These are phyloP conservation scores for Tachina lurida DNA, from an alignment of 2,888 invertebrate genomes.

Conservation along the genomic window DNA sequence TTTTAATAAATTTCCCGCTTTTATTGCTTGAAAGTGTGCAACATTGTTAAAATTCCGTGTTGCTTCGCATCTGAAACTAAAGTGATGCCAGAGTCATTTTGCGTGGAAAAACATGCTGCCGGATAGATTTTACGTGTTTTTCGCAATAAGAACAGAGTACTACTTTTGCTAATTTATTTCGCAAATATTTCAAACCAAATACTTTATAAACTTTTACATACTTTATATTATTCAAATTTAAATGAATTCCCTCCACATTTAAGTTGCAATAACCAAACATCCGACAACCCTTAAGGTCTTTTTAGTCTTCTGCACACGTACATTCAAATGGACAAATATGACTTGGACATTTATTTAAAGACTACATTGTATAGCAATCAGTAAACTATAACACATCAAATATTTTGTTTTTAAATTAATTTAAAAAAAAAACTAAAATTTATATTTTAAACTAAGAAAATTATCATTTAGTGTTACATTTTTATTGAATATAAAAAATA, in stretches of 20 bases:
- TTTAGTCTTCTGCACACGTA: not conserved
- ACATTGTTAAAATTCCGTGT: too few species aligned
- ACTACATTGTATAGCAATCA: conserved; percentile 4
- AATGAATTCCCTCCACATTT: not conserved
- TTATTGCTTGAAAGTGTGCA: too few species aligned
- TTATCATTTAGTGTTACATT: not conserved
- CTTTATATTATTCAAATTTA: not conserved
- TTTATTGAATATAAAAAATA: too few species aligned
- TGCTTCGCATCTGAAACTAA: too few species aligned
- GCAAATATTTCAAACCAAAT: too few species aligned
- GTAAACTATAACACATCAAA: conserved; percentile 1
- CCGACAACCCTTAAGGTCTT: conserved; percentile 41
- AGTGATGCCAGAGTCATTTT: too few species aligned
- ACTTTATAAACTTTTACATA: too few species aligned
- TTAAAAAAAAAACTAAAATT: not conserved
- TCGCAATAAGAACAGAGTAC: too few species aligned
- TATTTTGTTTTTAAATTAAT: not conserved
- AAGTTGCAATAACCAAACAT: not conserved
- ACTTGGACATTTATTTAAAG: conserved; percentile 22
- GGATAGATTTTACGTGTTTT: too few species aligned
- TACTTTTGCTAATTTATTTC: too few species aligned
- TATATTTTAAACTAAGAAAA: not conserved
- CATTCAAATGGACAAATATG: not conserved
- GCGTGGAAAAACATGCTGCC: too few species aligned
- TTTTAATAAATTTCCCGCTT: too few species aligned